Conservation (phyloP, 2,888 invertebrate species). For the Orthosia gracilis region DNA sequence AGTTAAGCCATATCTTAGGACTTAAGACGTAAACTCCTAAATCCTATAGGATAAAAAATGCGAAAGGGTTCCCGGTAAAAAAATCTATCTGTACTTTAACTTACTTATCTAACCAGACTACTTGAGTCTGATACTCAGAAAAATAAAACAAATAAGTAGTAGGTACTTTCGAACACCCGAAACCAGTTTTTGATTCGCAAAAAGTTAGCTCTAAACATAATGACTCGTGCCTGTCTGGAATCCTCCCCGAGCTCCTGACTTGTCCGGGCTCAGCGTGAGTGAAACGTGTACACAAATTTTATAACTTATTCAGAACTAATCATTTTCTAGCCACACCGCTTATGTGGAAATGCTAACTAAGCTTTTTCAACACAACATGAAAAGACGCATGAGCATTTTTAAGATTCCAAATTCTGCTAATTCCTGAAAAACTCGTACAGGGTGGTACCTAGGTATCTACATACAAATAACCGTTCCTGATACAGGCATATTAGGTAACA, state of each 20-base stretch:
- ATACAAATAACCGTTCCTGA: neutral
- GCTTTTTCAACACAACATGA: slow-evolving; percentile 10
- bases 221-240: neutral
- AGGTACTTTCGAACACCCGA: neutral
- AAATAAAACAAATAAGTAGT: neutral
- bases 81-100: neutral
- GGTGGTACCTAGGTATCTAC: neutral
- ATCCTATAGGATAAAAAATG: neutral
- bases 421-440: neutral
- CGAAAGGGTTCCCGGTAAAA: neutral
- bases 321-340: neutral
- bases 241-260: neutral
- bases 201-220: neutral
- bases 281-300: neutral
- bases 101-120: neutral
- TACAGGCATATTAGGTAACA: neutral
- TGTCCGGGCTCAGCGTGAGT: too few relatives aligned
- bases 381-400: slow-evolving; percentile 10
- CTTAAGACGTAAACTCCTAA: neutral
- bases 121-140: neutral
- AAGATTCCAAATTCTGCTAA: neutral
- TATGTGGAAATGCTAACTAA: slow-evolving; percentile 9
- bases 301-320: neutral
- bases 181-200: slow-evolving; percentile 43
- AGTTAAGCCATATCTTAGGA: neutral